These are phyloP conservation scores for Strigamia maritima DNA, from an alignment of 2,888 invertebrate species.

Conservation along the genomic window DNA sequence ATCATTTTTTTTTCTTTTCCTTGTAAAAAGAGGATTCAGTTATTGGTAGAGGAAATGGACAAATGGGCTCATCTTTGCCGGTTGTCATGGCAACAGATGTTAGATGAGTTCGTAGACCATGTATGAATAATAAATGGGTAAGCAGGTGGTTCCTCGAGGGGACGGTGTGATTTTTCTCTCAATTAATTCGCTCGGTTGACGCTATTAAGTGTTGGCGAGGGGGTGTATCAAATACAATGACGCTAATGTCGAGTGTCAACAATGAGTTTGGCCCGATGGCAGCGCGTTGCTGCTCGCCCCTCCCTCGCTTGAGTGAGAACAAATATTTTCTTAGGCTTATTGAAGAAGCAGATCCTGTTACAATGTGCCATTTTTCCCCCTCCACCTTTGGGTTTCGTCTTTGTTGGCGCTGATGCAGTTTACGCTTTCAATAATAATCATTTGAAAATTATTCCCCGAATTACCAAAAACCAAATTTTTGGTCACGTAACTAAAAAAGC, in stretches of 20 bases:
- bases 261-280: constrained; percentile 14
- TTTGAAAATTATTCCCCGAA: background rate
- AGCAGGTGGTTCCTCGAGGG: constrained; percentile 19
- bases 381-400: background rate
- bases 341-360: constrained; percentile 8
- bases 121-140: constrained; percentile 5
- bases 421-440: background rate
- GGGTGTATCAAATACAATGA: constrained; percentile 16
- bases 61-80: background rate
- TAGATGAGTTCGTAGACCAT: background rate
- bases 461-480: no score
- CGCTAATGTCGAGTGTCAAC: constrained; percentile 16
- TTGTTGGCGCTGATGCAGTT: background rate
- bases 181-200: constrained; percentile 23
- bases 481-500: no score
- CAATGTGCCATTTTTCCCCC: background rate
- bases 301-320: constrained; percentile 20
- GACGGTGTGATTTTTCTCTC: constrained; percentile 16
- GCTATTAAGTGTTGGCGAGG: constrained; percentile 11
- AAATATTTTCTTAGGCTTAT: constrained; percentile 23
- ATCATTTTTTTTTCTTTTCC: background rate
- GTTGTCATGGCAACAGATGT: constrained; percentile 20
- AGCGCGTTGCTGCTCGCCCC: background rate
- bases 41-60: background rate
- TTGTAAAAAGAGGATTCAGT: background rate